Conservation (phyloP, 53 echinoderm and acorn worm genomes). For the Zoroaster sp. region DNA sequence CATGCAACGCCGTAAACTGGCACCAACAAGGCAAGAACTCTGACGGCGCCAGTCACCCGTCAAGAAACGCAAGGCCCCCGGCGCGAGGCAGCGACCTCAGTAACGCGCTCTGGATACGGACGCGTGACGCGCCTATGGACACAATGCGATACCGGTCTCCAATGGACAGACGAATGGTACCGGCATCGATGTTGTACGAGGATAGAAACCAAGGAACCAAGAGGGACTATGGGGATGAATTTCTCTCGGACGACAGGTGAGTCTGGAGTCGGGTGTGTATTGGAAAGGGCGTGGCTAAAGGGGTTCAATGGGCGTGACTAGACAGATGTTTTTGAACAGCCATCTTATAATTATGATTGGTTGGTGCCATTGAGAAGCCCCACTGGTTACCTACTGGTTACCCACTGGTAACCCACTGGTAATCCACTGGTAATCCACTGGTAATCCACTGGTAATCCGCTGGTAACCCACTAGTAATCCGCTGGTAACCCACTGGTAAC, state of each 20-base stretch:
- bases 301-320: no score
- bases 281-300: no score
- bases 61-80: background rate
- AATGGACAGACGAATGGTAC: constrained; percentile 48
- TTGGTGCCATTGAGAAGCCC: no score
- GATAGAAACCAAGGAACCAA: constrained; percentile 10
- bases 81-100: background rate
- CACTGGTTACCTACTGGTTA: no score
- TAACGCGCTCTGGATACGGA: constrained; percentile 48
- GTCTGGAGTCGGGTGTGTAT: no score
- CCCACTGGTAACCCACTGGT: no score
- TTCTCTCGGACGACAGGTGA: constrained; percentile 38
- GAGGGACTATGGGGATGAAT: constrained; percentile 8
- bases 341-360: no score
- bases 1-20: constrained; percentile 38
- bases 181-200: constrained; percentile 44
- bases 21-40: constrained; percentile 26
- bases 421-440: no score
- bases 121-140: constrained; percentile 27
- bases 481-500: no score
- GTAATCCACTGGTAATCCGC: no score
- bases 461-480: no score
- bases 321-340: no score
- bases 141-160: constrained; percentile 32
- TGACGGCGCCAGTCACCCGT: background rate